phyloP scores from a whole-genome alignment of 2,113 vertebrate species.

The Myocastor coypus region DNA sequence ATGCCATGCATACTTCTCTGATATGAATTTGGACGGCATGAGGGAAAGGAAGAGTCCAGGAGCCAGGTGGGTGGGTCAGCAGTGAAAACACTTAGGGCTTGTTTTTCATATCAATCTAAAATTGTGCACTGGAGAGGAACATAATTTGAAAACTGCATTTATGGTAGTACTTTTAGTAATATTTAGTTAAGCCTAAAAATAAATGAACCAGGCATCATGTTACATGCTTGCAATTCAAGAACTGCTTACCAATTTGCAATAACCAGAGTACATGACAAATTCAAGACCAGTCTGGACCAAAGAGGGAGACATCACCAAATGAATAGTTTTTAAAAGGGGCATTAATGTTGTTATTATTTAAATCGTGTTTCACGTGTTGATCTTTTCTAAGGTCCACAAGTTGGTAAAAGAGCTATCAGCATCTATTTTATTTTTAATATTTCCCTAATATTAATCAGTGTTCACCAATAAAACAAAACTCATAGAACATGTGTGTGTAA shows the following conservation, averaged over 20 bases:
- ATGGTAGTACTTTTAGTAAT: neutral
- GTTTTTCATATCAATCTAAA: constrained; percentile 7
- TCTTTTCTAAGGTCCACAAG: neutral
- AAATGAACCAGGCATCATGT: neutral
- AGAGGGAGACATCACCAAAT: neutral
- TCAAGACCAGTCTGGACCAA: neutral
- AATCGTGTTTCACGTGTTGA: neutral
- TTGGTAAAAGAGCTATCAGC: neutral
- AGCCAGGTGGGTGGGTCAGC: neutral
- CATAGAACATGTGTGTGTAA: neutral
- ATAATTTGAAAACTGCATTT: neutral
- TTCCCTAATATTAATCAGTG: neutral
- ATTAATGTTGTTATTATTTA: neutral
- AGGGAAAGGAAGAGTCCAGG: neutral
- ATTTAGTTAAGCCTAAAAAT: neutral
- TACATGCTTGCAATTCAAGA: neutral
- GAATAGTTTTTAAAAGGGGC: neutral
- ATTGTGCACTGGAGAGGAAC: neutral
- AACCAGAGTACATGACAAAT: neutral
- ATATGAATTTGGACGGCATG: neutral
- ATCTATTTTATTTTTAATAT: neutral
- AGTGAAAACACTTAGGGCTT: neutral
- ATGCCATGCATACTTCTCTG: neutral
- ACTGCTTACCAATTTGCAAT: neutral
- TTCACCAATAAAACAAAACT: neutral